Conservation (phyloP, 1,140 invertebrate species). For the Arctopsyche grandis region DNA sequence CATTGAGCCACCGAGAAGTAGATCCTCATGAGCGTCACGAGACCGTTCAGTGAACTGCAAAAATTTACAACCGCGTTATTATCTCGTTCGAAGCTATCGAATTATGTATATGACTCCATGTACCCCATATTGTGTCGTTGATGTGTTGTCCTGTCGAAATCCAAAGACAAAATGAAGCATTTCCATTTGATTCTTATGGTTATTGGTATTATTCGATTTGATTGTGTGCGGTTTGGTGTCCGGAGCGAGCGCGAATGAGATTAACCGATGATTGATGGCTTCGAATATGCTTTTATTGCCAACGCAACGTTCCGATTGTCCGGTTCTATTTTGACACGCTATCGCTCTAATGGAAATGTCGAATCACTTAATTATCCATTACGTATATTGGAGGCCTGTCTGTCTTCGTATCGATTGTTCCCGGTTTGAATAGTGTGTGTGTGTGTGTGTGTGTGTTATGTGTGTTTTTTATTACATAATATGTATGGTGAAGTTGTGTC, state of each 20-base stretch:
- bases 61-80: background rate
- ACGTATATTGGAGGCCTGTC: no score
- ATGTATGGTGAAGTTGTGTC: no score
- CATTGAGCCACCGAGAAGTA: conserved; percentile 40
- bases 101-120: background rate
- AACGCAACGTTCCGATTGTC: background rate
- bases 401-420: no score
- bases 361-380: background rate
- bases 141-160: background rate
- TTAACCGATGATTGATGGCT: conserved; percentile 22
- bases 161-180: background rate
- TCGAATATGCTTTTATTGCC: conserved; percentile 24
- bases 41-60: no score
- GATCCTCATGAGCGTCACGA: conserved; percentile 9
- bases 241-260: conserved; percentile 2
- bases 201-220: background rate
- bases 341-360: conserved; percentile 23
- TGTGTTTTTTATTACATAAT: no score
- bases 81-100: background rate
- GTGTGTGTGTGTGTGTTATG: no score
- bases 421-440: no score
- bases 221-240: background rate
- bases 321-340: conserved; percentile 16
- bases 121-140: background rate
- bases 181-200: background rate